Conservation (phyloP, 2,113 vertebrate species). For the Myiopsitta monachus region DNA sequence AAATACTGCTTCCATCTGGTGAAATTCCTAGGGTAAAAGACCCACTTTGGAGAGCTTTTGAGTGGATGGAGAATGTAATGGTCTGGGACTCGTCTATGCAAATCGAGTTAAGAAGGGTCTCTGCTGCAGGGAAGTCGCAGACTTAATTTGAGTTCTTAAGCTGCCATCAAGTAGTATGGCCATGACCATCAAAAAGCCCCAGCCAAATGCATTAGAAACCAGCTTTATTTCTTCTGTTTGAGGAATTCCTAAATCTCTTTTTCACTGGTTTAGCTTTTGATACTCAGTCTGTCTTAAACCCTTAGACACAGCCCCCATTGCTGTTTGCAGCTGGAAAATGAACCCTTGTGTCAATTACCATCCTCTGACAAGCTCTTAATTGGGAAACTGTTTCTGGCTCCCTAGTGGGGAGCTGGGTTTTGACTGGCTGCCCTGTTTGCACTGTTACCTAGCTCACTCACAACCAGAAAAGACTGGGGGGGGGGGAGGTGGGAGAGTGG, state of each 20-base stretch:
- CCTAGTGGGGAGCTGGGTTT: background rate
- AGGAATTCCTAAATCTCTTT: background rate
- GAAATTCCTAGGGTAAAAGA: background rate
- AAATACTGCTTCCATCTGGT: background rate
- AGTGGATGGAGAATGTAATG: background rate
- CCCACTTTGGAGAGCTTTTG: background rate
- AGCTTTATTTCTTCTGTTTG: background rate
- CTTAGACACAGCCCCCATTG: background rate
- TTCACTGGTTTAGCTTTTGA: background rate
- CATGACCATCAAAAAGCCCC: background rate
- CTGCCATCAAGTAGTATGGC: background rate
- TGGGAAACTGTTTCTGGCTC: background rate
- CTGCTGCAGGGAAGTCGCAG: background rate
- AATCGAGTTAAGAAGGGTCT: background rate
- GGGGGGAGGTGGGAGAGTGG: no score
- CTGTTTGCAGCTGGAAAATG: background rate
- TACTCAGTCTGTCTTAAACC: background rate
- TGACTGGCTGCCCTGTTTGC: background rate
- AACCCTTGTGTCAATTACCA: background rate
- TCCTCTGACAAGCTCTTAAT: background rate
- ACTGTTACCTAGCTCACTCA: accelerated
- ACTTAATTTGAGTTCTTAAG: background rate
- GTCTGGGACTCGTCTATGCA: no score
- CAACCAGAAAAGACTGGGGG: background rate
- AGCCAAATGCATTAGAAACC: background rate